Conservation (phyloP, 2,888 invertebrate genomes). For the Mesochorus sp. region DNA sequence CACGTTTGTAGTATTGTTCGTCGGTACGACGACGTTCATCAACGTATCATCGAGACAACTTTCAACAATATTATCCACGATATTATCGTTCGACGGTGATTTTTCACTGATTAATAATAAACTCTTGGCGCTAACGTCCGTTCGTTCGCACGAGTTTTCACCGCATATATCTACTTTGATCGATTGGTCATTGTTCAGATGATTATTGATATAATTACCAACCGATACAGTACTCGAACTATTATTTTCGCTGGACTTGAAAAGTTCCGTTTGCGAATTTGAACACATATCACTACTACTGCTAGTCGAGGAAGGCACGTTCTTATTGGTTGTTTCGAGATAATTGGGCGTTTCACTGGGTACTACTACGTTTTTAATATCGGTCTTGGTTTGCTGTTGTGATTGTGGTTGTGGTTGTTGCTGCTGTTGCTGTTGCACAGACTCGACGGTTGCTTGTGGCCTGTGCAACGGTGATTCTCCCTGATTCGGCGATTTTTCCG, state of each 20-base stretch:
- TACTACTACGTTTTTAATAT: constrained; percentile 63
- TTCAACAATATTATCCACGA: constrained; percentile 51
- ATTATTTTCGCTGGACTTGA: constrained; percentile 74
- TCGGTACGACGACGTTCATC: too few relatives aligned
- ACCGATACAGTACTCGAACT: constrained; percentile 74
- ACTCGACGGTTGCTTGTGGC: constrained; percentile 81
- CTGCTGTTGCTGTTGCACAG: constrained; percentile 69
- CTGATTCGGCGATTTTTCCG: constrained; percentile 95
- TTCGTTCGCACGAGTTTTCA: constrained; percentile 63
- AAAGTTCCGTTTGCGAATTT: constrained; percentile 78
- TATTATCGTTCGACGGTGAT: too few relatives aligned
- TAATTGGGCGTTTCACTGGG: constrained; percentile 65
- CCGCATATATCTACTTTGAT: constrained; percentile 67
- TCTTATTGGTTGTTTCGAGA: constrained; percentile 82
- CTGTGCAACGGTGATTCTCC: constrained; percentile 86
- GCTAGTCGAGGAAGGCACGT: constrained; percentile 81
- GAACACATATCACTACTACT: constrained; percentile 81
- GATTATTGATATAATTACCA: constrained; percentile 73
- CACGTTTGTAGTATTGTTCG: constrained; percentile 16
- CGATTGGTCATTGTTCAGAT: constrained; percentile 69
- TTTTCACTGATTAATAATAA: constrained; percentile 69
- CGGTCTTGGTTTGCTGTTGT: constrained; percentile 58
- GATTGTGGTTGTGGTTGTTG: constrained; percentile 38
- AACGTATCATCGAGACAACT: constrained; percentile 64
- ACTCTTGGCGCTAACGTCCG: constrained; percentile 31